Evolutionary conservation across 2,888 invertebrate genomes (phyloP), one percentile per base, ranked within the genome.

Genomic region (Ptychoptera contaminata): DNA sequence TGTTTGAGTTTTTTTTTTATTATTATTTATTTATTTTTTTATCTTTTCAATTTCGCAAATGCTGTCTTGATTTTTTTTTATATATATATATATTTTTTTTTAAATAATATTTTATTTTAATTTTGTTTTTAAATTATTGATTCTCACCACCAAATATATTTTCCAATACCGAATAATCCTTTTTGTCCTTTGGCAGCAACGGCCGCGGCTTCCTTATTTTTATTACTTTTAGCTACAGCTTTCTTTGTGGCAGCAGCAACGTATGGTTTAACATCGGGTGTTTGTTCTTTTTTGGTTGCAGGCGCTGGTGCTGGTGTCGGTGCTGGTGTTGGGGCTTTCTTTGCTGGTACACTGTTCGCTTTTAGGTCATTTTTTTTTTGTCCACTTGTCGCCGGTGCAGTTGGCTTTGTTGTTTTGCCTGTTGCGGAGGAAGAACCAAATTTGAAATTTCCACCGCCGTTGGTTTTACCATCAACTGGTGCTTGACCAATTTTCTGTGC

Each of bases 111-210:
- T 32, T 32, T 32, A 11, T 32, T 32, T 32, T 32, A 30, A 3
- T 32, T 32, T 32, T 32, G 11, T 32, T 32, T 32, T 32, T 32
- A 11, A 16, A 30, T 15, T 29, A 10, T 31, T 16, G 16, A 43
- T 42, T 76, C 79, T 79, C 79, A 81, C 80, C 80, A 82, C 78
- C 81, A 80, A 68, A 76, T 76, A 77, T 74, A 77, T 72, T 84
- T 84, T 72, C 82, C 82, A 72, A 78, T 77, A 70, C 81, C 82
- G 69, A 82, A 80, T 77, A 81, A 81, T 77, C 84, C 82, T 61
- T 65, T 63, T 48, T 62, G 59, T 40, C 44, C 57, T 62, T 65
- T 54, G 15, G 23, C 23, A 23, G 23, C 23, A 7, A 23, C 23
- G 23, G 23, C 23, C 3, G 23, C 23, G 4, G 34, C 16, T 58